Evolutionary conservation across 2,888 invertebrate genomes (phyloP).

Genomic region (Lithosia quadra): DNA sequence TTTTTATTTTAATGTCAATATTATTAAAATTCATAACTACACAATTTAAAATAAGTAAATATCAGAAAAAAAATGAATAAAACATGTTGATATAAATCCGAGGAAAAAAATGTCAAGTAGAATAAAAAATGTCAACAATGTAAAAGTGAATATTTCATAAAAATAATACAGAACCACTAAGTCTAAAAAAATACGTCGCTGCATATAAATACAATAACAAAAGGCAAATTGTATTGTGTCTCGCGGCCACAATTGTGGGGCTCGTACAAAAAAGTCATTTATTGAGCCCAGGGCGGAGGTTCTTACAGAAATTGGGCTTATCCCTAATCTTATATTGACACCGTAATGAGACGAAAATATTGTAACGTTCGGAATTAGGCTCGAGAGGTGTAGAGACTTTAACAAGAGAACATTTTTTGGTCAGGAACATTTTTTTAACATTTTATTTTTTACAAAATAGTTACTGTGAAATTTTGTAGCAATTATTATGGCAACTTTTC

Average conservation of each 20-base stretch:
- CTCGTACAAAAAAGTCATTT: constrained; percentile 71
- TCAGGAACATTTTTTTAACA: too few species aligned
- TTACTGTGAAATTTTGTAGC: too few species aligned
- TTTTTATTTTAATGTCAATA: too few species aligned
- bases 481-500: too few species aligned
- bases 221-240: constrained; percentile 70
- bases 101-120: too few species aligned
- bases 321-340: constrained; percentile 87
- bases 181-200: constrained; percentile 12
- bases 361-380: constrained; percentile 67
- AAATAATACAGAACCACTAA: constrained; percentile 28
- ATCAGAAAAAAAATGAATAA: too few species aligned
- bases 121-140: too few species aligned
- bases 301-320: constrained; percentile 79
- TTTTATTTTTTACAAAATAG: neutral
- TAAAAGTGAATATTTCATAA: too few species aligned
- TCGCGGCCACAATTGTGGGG: constrained; percentile 76
- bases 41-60: too few species aligned
- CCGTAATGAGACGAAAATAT: constrained; percentile 85
- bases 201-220: constrained; percentile 38
- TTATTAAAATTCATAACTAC: too few species aligned
- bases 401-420: neutral
- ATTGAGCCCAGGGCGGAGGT: constrained; percentile 61
- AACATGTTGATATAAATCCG: too few species aligned
- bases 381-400: constrained; percentile 29